Evolutionary conservation across 2,888 invertebrate genomes (phyloP).

Genomic region (Chaetoderma sp.): DNA sequence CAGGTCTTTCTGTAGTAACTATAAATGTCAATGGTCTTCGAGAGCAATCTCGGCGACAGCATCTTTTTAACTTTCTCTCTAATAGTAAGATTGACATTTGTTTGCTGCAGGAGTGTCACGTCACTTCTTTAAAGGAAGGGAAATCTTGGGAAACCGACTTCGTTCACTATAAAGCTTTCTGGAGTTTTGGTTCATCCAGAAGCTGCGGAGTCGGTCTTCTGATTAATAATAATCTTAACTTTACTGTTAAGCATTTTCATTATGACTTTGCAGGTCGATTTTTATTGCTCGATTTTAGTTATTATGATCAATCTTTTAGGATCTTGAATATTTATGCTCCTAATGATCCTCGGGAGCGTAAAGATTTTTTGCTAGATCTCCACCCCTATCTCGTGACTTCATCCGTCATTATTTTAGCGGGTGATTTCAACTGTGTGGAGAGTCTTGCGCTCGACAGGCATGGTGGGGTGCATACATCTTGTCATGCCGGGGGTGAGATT

Average conservation of each 20-base stretch:
- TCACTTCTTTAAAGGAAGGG: background rate
- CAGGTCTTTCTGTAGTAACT: background rate
- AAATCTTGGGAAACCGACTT: background rate
- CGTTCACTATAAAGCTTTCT: background rate
- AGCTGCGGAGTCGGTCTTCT: constrained; percentile 8
- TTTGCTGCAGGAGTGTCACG: background rate
- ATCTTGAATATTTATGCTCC: constrained; percentile 14
- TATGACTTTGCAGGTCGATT: constrained; percentile 6
- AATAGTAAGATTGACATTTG: background rate
- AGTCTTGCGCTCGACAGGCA: constrained; percentile 20
- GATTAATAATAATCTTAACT: background rate
- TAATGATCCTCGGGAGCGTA: constrained; percentile 10
- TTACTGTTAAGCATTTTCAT: background rate
- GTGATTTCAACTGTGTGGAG: constrained; percentile 30
- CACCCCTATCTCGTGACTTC: constrained; percentile 13
- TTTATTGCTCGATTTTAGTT: background rate
- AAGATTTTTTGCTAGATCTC: constrained; percentile 19
- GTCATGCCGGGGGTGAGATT: no score
- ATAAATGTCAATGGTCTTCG: background rate
- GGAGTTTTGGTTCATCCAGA: background rate
- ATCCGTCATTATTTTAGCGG: constrained; percentile 14
- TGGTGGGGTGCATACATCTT: no score
- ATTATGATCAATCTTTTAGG: background rate
- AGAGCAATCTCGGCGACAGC: background rate
- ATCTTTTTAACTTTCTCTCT: background rate